phyloP scores from a whole-genome alignment of 1,140 invertebrate genomes.

The Venturia canescens region DNA sequence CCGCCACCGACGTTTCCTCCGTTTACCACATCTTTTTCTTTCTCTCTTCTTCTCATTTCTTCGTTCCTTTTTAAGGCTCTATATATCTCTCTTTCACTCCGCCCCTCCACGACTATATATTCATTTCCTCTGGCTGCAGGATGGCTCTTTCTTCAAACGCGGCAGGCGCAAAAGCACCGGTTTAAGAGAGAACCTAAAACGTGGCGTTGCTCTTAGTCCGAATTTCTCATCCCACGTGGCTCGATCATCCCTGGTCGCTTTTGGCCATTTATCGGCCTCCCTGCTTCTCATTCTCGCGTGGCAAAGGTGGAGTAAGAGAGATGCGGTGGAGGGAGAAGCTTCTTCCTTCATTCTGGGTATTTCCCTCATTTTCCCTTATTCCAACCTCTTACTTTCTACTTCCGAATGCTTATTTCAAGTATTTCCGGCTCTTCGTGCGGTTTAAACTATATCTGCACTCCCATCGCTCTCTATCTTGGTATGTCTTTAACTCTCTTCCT shows the following conservation, averaged over 20 bases:
- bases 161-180: constrained; percentile 25
- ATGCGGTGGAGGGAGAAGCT: neutral
- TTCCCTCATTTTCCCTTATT: constrained; percentile 37
- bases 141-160: constrained; percentile 7
- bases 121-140: neutral
- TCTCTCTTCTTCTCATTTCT: constrained; percentile 35
- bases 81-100: constrained; percentile 47
- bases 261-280: constrained; percentile 44
- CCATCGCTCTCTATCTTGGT: neutral
- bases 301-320: neutral
- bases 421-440: constrained; percentile 31
- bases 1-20: constrained; percentile 44
- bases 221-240: constrained; percentile 28
- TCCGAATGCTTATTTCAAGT: constrained; percentile 39
- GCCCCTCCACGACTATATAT: constrained; percentile 30
- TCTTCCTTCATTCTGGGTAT: constrained; percentile 35
- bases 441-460: constrained; percentile 12
- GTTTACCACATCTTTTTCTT: constrained; percentile 40
- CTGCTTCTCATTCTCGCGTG: constrained; percentile 1
- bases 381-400: constrained; percentile 7
- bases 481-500: constrained; percentile 12
- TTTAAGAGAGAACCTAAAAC: constrained; percentile 31
- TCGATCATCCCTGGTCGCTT: constrained; percentile 26
- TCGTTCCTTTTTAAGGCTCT: constrained; percentile 16
- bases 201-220: constrained; percentile 31